Percentiles rank a stretch among this genome's conserved stretches.
Conservation (phyloP, 2,888 invertebrate genomes). For the Entomobrya proxima region DNA sequence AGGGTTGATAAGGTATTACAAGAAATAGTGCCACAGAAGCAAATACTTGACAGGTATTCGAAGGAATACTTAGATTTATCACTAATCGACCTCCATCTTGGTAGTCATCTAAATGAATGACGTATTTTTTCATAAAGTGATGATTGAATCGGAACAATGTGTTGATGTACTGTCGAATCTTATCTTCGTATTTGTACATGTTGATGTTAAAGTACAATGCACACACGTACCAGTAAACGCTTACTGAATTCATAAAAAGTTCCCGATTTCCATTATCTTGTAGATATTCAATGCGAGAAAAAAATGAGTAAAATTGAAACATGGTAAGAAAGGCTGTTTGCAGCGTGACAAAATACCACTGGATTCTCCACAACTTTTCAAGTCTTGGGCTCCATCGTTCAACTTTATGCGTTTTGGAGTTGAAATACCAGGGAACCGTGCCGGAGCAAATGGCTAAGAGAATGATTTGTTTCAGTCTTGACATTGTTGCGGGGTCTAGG, state of each 20-base stretch:
- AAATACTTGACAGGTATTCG: too few relatives aligned
- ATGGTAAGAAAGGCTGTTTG: slow-evolving; percentile 28
- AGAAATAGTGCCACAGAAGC: too few relatives aligned
- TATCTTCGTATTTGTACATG: too few relatives aligned
- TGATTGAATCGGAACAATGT: too few relatives aligned
- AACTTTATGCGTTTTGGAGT: slow-evolving; percentile 43
- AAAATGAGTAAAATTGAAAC: slow-evolving; percentile 53
- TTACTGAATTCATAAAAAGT: slow-evolving; percentile 50
- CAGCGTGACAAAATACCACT: slow-evolving; percentile 48
- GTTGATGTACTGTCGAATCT: too few relatives aligned
- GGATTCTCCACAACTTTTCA: slow-evolving; percentile 38
- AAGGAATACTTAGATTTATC: too few relatives aligned
- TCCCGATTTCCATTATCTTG: slow-evolving; percentile 16
- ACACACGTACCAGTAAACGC: slow-evolving; percentile 52
- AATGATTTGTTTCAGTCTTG: slow-evolving; percentile 50
- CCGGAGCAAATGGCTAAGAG: slow-evolving; percentile 39
- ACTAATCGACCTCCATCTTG: too few relatives aligned
- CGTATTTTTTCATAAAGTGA: too few relatives aligned
- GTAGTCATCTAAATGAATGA: too few relatives aligned
- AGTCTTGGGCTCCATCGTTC: slow-evolving; percentile 34
- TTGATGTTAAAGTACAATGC: slow-evolving; percentile 41
- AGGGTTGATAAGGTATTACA: too few relatives aligned
- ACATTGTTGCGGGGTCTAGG: slow-evolving; percentile 44
- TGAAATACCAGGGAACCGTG: slow-evolving; percentile 56
- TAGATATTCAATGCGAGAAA: neutral